Conservation (phyloP, 2,113 vertebrate genomes). For the Cyrtonyx montezumae region DNA sequence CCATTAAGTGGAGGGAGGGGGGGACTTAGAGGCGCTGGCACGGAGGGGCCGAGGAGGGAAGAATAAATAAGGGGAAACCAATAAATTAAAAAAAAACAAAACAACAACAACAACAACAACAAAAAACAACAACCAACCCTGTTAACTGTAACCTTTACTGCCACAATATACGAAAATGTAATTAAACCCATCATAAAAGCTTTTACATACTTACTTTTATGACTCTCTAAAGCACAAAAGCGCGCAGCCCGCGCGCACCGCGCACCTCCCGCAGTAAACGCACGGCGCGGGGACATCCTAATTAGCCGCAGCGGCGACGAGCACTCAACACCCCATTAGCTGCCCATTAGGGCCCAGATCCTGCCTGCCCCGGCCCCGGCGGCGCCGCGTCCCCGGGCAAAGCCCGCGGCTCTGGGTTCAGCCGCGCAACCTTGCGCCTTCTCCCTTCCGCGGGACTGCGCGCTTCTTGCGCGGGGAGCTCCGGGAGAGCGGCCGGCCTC, state of each 20-base stretch:
- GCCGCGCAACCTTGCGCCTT: not conserved
- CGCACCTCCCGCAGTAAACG: conserved; percentile 24
- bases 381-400: not conserved
- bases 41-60: conserved; percentile 28
- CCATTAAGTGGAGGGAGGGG: conserved; percentile 42
- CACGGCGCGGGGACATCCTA: conserved; percentile 50
- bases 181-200: conserved; percentile 45
- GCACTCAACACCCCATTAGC: conserved; percentile 76
- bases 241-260: not conserved
- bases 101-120: too few relatives aligned
- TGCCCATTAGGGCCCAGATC: conserved; percentile 66
- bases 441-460: not conserved
- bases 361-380: not conserved
- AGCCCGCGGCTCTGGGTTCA: not conserved
- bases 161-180: not conserved
- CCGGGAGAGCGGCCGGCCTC: not conserved
- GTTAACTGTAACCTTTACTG: conserved; percentile 54
- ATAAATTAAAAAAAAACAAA: not conserved
- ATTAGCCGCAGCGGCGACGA: conserved; percentile 67
- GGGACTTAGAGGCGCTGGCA: conserved; percentile 40
- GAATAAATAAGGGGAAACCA: conserved; percentile 25
- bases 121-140: too few relatives aligned
- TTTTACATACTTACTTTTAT: conserved; percentile 26
- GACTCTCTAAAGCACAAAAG: not conserved
- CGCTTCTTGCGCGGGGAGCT: not conserved